These are phyloP conservation scores for Unio pictorum DNA, from an alignment of 2,888 invertebrate species.

Conservation along the genomic window DNA sequence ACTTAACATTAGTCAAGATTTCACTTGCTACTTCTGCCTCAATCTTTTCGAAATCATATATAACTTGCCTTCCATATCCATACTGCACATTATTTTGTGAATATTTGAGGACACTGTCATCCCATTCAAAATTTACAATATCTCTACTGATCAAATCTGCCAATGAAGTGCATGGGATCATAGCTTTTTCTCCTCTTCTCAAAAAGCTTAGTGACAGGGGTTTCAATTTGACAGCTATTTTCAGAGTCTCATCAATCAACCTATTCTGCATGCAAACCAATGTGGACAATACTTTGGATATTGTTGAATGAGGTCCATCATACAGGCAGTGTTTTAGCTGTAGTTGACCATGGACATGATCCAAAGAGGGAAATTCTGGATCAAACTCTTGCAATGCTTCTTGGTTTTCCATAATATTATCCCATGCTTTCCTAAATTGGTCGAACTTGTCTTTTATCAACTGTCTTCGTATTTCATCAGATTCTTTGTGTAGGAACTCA, in stretches of 20 bases:
- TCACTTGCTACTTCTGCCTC: slow-evolving; percentile 25
- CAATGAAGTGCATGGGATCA: slow-evolving; percentile 11
- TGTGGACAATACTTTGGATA: slow-evolving; percentile 17
- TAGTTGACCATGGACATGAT: no score
- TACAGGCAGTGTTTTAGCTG: slow-evolving; percentile 18
- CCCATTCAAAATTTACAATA: slow-evolving; percentile 17
- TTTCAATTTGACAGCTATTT: slow-evolving; percentile 7
- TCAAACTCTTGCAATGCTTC: no score
- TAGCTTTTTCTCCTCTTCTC: slow-evolving; percentile 5
- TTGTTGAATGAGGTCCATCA: slow-evolving; percentile 11
- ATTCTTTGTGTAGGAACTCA: slow-evolving; percentile 16
- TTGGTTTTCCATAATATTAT: neutral
- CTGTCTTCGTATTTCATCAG: neutral
- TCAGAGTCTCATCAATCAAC: slow-evolving; percentile 24
- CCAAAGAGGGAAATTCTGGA: no score
- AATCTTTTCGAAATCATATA: slow-evolving; percentile 35
- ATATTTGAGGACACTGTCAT: slow-evolving; percentile 16
- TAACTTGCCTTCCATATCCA: slow-evolving; percentile 23
- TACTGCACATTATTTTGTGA: slow-evolving; percentile 28
- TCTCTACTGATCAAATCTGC: slow-evolving; percentile 16
- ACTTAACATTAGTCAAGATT: slow-evolving; percentile 18
- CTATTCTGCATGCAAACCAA: slow-evolving; percentile 33
- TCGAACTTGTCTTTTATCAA: neutral
- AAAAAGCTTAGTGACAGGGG: slow-evolving; percentile 16
- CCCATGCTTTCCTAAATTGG: neutral